phyloP scores from a whole-genome alignment of 2,113 vertebrate species.

The Chionis minor region DNA sequence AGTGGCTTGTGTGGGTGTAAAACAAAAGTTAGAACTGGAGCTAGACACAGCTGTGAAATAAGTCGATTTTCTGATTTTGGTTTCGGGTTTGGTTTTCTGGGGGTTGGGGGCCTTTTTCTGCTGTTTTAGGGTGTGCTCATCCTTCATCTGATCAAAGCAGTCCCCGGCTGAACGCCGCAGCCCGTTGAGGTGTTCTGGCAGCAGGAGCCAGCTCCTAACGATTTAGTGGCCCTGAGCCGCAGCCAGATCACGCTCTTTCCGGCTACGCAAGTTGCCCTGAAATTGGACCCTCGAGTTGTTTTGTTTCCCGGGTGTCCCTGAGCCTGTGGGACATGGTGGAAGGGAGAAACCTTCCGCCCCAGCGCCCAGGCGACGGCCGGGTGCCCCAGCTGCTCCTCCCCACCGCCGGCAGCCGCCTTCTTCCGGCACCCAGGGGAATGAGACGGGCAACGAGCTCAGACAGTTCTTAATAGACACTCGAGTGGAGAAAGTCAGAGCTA shows the following conservation, averaged over 20 bases:
- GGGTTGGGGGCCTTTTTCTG: accelerated
- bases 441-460: accelerated
- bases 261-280: background rate
- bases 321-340: accelerated
- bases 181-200: background rate
- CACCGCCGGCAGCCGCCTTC: background rate
- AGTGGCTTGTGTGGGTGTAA: accelerated
- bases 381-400: background rate
- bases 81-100: background rate
- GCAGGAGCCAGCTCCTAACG: accelerated
- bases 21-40: too few species aligned
- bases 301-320: background rate
- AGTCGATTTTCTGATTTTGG: background rate
- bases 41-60: background rate
- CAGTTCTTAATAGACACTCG: background rate
- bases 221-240: background rate
- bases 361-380: accelerated
- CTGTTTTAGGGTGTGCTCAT: background rate
- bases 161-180: background rate
- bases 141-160: too few species aligned
- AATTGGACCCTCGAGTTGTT: background rate
- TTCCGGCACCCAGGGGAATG: background rate
- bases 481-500: background rate
- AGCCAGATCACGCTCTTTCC: background rate
- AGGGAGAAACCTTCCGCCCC: background rate